Conservation (phyloP, 2,888 invertebrate species). For the Caenorhabditis doughertyi region DNA sequence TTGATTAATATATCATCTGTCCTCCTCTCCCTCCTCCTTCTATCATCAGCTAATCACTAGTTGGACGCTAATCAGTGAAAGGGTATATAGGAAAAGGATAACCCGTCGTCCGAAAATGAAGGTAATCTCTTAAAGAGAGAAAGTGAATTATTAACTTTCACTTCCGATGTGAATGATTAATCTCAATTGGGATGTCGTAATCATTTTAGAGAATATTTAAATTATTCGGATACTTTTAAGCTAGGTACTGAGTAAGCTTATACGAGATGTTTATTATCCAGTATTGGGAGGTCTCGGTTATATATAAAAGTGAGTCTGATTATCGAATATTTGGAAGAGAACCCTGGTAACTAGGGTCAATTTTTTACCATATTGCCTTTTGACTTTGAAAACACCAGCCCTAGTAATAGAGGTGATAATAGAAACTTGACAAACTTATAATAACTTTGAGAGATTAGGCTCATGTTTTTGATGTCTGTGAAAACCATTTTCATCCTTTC, state of each 20-base stretch:
- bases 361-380: no score
- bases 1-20: slow-evolving; percentile 21
- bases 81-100: slow-evolving; percentile 7
- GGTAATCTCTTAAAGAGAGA: slow-evolving; percentile 19
- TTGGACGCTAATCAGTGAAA: slow-evolving; percentile 39
- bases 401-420: no score
- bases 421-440: no score
- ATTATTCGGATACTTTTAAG: not conserved
- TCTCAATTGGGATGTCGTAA: slow-evolving; percentile 7
- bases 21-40: not conserved
- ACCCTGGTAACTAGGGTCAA: no score
- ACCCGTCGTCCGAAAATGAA: slow-evolving; percentile 33
- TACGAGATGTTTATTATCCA: not conserved
- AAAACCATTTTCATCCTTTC: no score
- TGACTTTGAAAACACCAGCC: no score
- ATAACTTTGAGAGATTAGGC: no score
- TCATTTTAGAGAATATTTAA: slow-evolving; percentile 5
- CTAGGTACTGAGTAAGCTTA: not conserved
- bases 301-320: no score
- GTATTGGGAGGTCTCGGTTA: no score
- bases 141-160: slow-evolving; percentile 45
- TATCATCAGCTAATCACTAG: slow-evolving; percentile 13
- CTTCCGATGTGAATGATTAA: not conserved
- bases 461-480: no score
- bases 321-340: no score